Conservation (phyloP, 2,113 vertebrate species). For the Mustelus asterias region DNA sequence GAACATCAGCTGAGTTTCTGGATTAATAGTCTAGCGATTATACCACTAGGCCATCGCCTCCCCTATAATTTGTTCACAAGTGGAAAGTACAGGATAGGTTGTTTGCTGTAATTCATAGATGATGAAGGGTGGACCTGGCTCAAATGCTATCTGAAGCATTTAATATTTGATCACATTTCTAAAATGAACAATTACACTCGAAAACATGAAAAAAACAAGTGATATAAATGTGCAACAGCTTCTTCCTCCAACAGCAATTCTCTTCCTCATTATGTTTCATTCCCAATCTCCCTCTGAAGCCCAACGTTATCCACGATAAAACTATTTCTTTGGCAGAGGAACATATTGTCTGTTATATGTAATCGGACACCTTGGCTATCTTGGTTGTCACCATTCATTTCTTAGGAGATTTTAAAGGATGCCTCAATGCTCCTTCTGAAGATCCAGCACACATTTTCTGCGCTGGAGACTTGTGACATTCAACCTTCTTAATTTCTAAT, state of each 20-base stretch:
- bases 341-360: not conserved
- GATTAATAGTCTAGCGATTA: too few relatives aligned
- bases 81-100: not conserved
- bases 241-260: not conserved
- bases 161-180: not conserved
- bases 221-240: not conserved
- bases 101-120: not conserved
- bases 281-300: not conserved
- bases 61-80: not conserved
- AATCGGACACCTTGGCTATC: not conserved
- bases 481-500: not conserved
- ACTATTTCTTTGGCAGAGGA: not conserved
- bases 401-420: not conserved
- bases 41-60: too few relatives aligned
- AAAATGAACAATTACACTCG: not conserved
- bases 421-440: not conserved
- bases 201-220: not conserved
- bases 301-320: not conserved
- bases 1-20: too few relatives aligned
- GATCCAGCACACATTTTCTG: not conserved
- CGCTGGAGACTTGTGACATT: not conserved
- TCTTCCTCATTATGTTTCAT: not conserved
- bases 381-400: not conserved
- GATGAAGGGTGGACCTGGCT: not conserved
- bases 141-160: not conserved